Evolutionary conservation across 2,797 vertebrate species (phyloP), one percentile per base, ranked within the genome.

Genomic region (Cossypha niveicapilla): DNA sequence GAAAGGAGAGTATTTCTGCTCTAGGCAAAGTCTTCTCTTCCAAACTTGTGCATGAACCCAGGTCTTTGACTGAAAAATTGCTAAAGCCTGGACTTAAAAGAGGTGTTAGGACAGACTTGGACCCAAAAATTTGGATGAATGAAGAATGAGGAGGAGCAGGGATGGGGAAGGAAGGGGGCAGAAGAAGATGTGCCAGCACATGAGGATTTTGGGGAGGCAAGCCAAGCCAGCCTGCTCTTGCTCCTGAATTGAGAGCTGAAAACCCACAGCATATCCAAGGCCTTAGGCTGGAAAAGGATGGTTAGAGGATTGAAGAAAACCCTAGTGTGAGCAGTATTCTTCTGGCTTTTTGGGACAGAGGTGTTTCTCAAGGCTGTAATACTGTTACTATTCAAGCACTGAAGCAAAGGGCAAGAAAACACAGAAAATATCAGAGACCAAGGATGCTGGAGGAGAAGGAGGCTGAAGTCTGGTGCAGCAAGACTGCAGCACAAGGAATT

Each of bases 251-350:
- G 30, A 39, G 53, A 83, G 37, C n/a, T 78, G 44, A 68, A 92
- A 89, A 32, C 11, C 9, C 13, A 47, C 1, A 11, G 39, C 28
- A 50, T 16, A 23, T n/a, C n/a, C 62, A 79, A 85, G 22, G 41
- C 25, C 44, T 47, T 28, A 62, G 34, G 32, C 67, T 80, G n/a
- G n/a, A 67, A 83, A 66, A 73, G 16, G 24, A 25, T 32, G 34
- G 6, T 15, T 32, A 32, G 17, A 77, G 57, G 37, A 35, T 0
- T 53, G 37, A 74, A 53, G 47, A 63, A 75, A 25, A 28, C 1
- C 0, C 1, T 23, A 24, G 4, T 2, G 12, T 17, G 16, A 79
- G 13, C 15, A 56, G 19, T 32, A 42, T 9, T 30, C 17, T 37
- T 75, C 27, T 34, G 15, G 15, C 67, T 67, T 39, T 57, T 63